Evolutionary conservation across 2,797 vertebrate species (phyloP), one percentile per base, ranked within the genome.

Genomic region (Sarcoramphus papa): DNA sequence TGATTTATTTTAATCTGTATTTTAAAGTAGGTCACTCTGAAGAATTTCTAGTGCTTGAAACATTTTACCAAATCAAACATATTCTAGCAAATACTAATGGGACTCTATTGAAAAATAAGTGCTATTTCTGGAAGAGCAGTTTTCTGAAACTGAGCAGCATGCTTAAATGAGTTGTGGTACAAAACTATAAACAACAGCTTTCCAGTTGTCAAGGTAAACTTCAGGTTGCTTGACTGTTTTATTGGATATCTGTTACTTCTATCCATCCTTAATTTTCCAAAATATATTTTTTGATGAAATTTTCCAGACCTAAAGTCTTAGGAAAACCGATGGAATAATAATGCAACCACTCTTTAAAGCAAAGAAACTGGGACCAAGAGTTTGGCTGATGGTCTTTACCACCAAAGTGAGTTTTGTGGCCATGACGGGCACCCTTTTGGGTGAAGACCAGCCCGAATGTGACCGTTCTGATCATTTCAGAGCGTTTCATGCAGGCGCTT

Each of bases 301-400:
- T 37, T 78, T 27, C 8, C 40, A 43, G 33, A 19, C 20, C 6
- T 20, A 3, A 63, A 63, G 28, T 16, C 40, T 28, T 8, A 3
- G 77, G 24, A 62, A 57, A 64, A 20, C 30, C 1, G 6, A 22
- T 12, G 14, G 21, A 64, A 77, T 24, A 10, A 28, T 7, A 28
- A 28, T 0, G 1, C 21, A 27, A 23, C 4, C 24, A 2, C 50
- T 60, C n/a, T n/a, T 19, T 2, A 73, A 27, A n/a, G 18, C 27
- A 40, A 25, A 62, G 35, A 18, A 54, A 51, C 9, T 1, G 27
- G 27, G 40, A 20, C 60, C 4, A 3, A 5, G 21, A 23, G 19
- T 56, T 63, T 16, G 19, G 17, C 50, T 75, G 54, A 19, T 2
- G 48, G 31, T 18, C 50, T 60, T 53, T 65, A 14, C 22, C 51